Percentiles rank a stretch among this genome's conserved stretches.
Evolutionary conservation across 2,113 vertebrate genomes (phyloP).

Genomic region (Mustela nigripes): DNA sequence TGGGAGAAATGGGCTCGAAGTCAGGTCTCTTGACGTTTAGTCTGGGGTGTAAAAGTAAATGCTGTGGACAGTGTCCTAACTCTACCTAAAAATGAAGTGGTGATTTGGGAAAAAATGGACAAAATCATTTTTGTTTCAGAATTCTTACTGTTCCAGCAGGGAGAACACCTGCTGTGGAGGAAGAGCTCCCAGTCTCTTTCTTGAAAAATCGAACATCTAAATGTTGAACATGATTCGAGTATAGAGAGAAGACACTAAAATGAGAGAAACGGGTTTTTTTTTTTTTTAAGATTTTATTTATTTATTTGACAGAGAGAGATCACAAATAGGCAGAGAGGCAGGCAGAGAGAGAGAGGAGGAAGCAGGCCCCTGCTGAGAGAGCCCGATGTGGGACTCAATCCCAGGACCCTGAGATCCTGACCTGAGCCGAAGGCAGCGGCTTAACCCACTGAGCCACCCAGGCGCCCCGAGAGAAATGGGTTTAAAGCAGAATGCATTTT

Average conservation of each 20-base stretch:
- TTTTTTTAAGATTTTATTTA: no score
- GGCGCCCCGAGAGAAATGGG: neutral
- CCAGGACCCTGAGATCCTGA: no score
- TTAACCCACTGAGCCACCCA: no score
- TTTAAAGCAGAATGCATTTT: constrained; percentile 64
- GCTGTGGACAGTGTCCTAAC: neutral
- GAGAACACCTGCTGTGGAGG: neutral
- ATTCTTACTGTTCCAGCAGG: neutral
- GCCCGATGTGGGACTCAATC: no score
- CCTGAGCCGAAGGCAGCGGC: no score
- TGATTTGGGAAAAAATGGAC: neutral
- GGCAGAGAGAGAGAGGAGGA: no score
- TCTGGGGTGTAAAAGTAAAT: neutral
- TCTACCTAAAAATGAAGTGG: neutral
- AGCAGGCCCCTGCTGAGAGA: no score
- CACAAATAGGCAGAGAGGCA: no score
- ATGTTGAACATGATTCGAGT: neutral
- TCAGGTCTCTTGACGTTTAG: neutral
- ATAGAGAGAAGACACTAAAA: constrained; percentile 30
- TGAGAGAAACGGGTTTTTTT: neutral
- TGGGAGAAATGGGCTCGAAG: neutral
- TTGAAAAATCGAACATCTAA: neutral
- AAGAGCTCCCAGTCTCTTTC: neutral
- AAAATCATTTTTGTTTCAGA: neutral
- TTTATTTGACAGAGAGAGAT: no score